Evolutionary conservation across 2,888 invertebrate genomes (phyloP), one percentile per base, ranked within the genome.

Genomic region (Papilio protenor): DNA sequence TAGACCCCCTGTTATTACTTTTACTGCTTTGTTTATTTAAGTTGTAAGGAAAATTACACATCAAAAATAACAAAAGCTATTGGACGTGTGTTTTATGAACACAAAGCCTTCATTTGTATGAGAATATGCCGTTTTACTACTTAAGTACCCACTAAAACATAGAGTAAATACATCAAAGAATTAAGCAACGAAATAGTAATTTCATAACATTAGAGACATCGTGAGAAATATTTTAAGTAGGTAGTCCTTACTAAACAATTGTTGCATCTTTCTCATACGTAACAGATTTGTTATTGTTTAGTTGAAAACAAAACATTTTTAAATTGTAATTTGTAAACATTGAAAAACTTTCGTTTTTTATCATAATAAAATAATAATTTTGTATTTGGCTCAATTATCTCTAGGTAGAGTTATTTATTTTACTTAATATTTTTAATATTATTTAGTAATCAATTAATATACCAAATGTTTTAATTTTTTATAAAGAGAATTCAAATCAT

Each of bases 121-220:
- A 5, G n/a, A 55, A 52, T 57, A n/a, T 3, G 55, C 1, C 27
- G 52, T n/a, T 27, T 66, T 66, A 49, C 27, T 57, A 40, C 23
- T 73, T 47, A n/a, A 45, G 59, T 73, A 40, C 73, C 45, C 18
- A 45, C n/a, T 66, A 45, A 69, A 69, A 45, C 21, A 45, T 45
- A 69, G 45, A 21, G 47, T 16, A 27, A 61, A 33, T 23, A n/a
- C 75, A 23, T 69, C 33, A 69, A 69, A 33, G 55, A 70, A 45
- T 55, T 76, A 57, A 21, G 52, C 66, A 76, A 69, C 70, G 57
- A 57, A 33, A 55, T 55, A 40, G 49, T 75, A 66, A 69, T 76
- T 49, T 70, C 75, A 59, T 73, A 73, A 73, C 23, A 61, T 73
- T 61, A 61, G 45, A 73, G 59, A 59, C 45, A 27, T 59, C 73